Evolutionary conservation across 2,113 vertebrate genomes (phyloP).

Genomic region (Rafetus swinhoei): DNA sequence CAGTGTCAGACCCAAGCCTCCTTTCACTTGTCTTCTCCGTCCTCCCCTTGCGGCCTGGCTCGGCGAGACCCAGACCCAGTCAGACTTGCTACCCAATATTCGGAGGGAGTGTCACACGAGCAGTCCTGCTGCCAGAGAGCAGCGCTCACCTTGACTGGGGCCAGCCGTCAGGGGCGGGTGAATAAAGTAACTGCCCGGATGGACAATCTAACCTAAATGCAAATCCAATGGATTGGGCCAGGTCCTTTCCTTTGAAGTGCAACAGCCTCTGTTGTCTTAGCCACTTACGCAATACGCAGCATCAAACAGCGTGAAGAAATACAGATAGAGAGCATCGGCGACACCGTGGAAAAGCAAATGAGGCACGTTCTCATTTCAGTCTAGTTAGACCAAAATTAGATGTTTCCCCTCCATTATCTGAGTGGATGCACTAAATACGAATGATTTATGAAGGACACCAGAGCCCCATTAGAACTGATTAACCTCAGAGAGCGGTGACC

Average conservation of each 20-base stretch:
- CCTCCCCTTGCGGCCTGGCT: background rate
- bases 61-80: background rate
- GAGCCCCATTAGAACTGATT: constrained; percentile 74
- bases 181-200: constrained; percentile 58
- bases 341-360: constrained; percentile 57
- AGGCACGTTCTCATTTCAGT: constrained; percentile 66
- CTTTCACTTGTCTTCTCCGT: background rate
- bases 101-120: background rate
- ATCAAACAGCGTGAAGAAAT: constrained; percentile 60
- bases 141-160: constrained; percentile 31
- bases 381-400: constrained; percentile 68
- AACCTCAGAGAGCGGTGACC: constrained; percentile 64
- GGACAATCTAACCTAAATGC: constrained; percentile 49
- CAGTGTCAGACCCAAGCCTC: background rate
- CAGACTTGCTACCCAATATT: constrained; percentile 15
- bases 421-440: constrained; percentile 60
- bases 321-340: constrained; percentile 61
- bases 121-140: background rate
- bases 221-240: constrained; percentile 51
- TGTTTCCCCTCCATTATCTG: constrained; percentile 72
- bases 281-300: constrained; percentile 58
- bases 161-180: constrained; percentile 41
- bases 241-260: constrained; percentile 68
- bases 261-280: constrained; percentile 49
- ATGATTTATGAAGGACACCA: constrained; percentile 73